Percentiles rank a stretch among this genome's conserved stretches.
Conservation (phyloP, 37 sponge, comb jelly and placozoan genomes). For the Trichoplax adhaerens region DNA sequence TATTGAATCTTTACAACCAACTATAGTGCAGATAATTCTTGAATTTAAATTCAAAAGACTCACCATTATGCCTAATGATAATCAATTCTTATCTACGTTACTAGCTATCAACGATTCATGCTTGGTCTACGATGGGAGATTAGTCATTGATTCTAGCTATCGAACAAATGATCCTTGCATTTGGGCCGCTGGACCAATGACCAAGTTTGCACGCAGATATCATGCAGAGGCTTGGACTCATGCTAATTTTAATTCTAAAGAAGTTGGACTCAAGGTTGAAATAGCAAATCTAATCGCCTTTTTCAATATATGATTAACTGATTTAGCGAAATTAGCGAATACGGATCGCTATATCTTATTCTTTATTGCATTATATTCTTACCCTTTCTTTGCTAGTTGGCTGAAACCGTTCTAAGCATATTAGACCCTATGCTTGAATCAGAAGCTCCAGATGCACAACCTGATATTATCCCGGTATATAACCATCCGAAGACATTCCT, state of each 20-base stretch:
- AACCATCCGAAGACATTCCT: background rate
- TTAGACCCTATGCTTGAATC: conserved; percentile 10
- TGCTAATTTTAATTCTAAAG: conserved; percentile 41
- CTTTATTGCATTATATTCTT: background rate
- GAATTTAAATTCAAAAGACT: too few relatives aligned
- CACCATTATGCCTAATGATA: too few relatives aligned
- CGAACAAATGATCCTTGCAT: conserved; percentile 77
- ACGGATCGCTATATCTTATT: background rate
- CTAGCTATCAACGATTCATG: conserved; percentile 83
- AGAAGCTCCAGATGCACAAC: conserved; percentile 2
- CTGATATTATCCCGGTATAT: conserved; percentile 6
- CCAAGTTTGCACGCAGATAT: conserved; percentile 79
- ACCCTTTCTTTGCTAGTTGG: conserved; percentile 1
- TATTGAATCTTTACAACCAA: too few relatives aligned
- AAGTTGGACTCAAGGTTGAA: conserved; percentile 46
- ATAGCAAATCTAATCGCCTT: background rate
- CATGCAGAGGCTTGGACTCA: conserved; percentile 50
- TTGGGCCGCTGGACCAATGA: conserved; percentile 79
- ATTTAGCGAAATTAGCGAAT: background rate
- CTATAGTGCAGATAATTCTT: too few relatives aligned
- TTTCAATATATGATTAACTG: too few relatives aligned
- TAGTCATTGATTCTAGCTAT: conserved; percentile 59
- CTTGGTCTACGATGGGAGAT: conserved; percentile 77
- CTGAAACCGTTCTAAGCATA: conserved; percentile 5
- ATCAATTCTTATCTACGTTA: background rate